Conservation (phyloP, 2,888 invertebrate genomes). For the Octodonta nipae region DNA sequence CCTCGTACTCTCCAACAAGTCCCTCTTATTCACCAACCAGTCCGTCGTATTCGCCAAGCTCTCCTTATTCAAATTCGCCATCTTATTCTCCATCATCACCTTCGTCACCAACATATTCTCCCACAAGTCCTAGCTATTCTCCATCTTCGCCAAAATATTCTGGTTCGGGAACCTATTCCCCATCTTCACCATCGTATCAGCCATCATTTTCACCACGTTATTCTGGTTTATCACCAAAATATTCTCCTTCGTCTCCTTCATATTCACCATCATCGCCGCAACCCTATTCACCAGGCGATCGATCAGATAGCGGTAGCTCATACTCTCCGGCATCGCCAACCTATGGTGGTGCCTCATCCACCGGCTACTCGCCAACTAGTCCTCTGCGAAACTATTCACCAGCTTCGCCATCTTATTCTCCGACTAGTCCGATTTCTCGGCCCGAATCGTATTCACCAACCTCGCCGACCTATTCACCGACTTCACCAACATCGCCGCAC, state of each 20-base stretch:
- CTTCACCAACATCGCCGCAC: too few relatives aligned
- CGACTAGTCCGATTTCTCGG: slow-evolving; percentile 63
- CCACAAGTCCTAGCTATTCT: slow-evolving; percentile 67
- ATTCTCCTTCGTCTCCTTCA: slow-evolving; percentile 65
- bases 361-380: too few relatives aligned
- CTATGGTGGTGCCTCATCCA: too few relatives aligned
- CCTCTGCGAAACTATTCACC: slow-evolving; percentile 73
- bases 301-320: too few relatives aligned
- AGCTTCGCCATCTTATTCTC: slow-evolving; percentile 65
- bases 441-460: slow-evolving; percentile 58
- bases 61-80: slow-evolving; percentile 73
- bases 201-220: slow-evolving; percentile 66
- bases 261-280: slow-evolving; percentile 72
- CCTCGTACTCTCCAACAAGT: slow-evolving; percentile 50
- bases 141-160: slow-evolving; percentile 68
- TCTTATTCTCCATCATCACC: slow-evolving; percentile 74
- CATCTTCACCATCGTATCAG: slow-evolving; percentile 56
- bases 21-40: slow-evolving; percentile 63
- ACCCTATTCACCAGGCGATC: slow-evolving; percentile 61
- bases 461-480: slow-evolving; percentile 45
- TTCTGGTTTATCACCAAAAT: slow-evolving; percentile 67
- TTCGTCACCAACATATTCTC: slow-evolving; percentile 72
- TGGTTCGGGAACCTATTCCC: too few relatives aligned
- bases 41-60: slow-evolving; percentile 72
- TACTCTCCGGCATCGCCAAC: too few relatives aligned